Evolutionary conservation across 2,888 invertebrate species (phyloP).

Genomic region (Noctua fimbriata): DNA sequence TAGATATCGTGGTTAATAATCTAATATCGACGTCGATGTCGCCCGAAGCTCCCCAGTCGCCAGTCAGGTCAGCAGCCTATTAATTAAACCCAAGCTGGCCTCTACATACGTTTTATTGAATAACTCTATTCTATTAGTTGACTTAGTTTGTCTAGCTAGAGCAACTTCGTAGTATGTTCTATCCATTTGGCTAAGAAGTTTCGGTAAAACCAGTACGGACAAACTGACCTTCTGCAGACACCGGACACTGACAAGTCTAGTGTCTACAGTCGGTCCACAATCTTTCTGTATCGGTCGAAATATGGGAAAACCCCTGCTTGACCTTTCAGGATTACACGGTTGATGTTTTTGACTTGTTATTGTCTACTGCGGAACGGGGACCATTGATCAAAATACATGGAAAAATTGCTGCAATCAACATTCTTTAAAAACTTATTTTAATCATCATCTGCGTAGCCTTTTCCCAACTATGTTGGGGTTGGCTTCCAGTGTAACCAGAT

Average conservation of each 20-base stretch:
- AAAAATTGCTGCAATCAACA: neutral
- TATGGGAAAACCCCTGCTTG: neutral
- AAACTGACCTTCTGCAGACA: neutral
- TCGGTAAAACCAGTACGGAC: neutral
- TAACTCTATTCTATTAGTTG: slow-evolving; percentile 40
- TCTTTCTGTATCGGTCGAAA: too few species aligned
- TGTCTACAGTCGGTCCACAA: neutral
- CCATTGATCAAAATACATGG: neutral
- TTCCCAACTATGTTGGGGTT: too few species aligned
- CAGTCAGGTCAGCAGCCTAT: slow-evolving; percentile 31
- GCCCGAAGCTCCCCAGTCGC: slow-evolving; percentile 15
- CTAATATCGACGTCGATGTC: slow-evolving; percentile 28
- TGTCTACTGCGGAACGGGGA: neutral
- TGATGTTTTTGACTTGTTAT: neutral
- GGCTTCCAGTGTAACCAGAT: too few species aligned
- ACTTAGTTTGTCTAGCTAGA: neutral
- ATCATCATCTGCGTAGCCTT: too few species aligned
- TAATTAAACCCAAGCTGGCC: slow-evolving; percentile 39
- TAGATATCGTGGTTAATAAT: slow-evolving; percentile 33
- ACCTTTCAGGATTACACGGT: neutral
- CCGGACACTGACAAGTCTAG: neutral
- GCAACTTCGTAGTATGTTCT: neutral
- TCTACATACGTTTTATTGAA: slow-evolving; percentile 35
- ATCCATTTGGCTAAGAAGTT: neutral
- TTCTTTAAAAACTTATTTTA: neutral